A percentile compares a stretch with the other conserved stretches of the same genome.
These are phyloP conservation scores for Lepidonotus clava DNA, from an alignment of 2,888 invertebrate genomes.

Conservation along the genomic window DNA sequence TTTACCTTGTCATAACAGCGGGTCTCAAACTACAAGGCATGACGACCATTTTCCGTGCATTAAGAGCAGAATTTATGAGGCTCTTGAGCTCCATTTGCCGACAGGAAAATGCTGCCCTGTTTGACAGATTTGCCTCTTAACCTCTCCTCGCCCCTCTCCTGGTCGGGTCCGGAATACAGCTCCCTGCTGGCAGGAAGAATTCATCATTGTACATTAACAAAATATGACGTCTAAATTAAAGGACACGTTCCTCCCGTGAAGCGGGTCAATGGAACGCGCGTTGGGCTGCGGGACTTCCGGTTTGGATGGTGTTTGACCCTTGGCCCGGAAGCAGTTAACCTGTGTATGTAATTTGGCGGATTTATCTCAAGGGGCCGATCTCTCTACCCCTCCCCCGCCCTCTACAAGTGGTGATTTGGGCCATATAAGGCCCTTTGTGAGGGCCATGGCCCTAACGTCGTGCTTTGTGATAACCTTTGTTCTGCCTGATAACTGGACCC, in stretches of 20 bases:
- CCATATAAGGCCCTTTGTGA: background rate
- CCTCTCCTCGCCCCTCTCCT: background rate
- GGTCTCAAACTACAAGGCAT: background rate
- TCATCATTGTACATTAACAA: background rate
- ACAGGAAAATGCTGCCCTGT: conserved; percentile 8
- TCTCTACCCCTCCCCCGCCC: too few species aligned
- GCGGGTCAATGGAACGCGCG: conserved; percentile 26
- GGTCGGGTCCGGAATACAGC: too few species aligned
- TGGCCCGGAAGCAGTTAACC: conserved; percentile 35
- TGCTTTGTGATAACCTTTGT: conserved; percentile 30
- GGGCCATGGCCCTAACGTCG: too few species aligned
- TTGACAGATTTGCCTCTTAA: conserved; percentile 17
- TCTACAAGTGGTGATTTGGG: conserved; percentile 4
- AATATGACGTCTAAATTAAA: conserved; percentile 33
- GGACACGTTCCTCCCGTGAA: background rate
- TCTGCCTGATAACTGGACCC: background rate
- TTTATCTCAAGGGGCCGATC: background rate
- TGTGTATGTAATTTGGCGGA: background rate
- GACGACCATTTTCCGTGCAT: background rate
- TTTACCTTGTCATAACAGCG: too few species aligned
- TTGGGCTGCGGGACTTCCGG: conserved; percentile 4
- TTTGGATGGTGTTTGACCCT: background rate
- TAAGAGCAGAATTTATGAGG: background rate
- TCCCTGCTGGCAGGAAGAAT: background rate
- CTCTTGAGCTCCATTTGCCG: background rate